Base-by-base conservation (phyloP, 2,797 vertebrate species). In the Rhinichthys osculus region DNA sequence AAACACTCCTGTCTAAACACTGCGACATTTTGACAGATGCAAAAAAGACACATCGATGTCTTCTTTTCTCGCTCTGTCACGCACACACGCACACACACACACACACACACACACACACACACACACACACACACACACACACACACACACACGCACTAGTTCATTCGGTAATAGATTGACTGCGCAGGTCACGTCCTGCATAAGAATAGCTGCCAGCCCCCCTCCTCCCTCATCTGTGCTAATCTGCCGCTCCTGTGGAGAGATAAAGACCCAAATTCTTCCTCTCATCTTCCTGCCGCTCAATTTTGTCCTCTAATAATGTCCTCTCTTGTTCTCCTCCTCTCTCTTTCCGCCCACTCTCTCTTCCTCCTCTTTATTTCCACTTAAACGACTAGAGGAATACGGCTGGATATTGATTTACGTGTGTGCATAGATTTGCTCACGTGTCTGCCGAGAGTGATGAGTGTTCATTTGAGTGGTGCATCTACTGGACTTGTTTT, bases 321-420 rank as follows among this genome's bases (percentile, higher is more conserved):
- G 93, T 92, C 94, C 91, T 93, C 91, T 90, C 91, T 92, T 90
- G 88, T 87, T 89, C 72, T 83, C 64, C 54, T 82, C 64, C 67
- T 79, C 74, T 52, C 38, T 52, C 38, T 38, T 67, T 84, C 57
- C 47, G 3, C 78, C 70, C 64, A 64, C 83, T 81, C 52, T 47
- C 47, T 78, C 59, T 47, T 80, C 38, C 83, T 57, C 78, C 35
- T 81, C 40, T 86, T 50, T 69, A 50, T 84, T 71, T 80, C 69
- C 71, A 85, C 78, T 52, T 81, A 67, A 81, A 42, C 7, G 33
- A 67, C 84, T 85, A 52, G 30, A 52, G 70, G 57, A 66, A 85
- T 64, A 71, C 33, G 27, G 52, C 54, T 62, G 66, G 16, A 47
- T 85, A 72, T 85, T 73, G 69, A 73, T 79, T 64, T 72, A 50